Conservation (phyloP, 2,888 invertebrate species). For the Eupithecia exiguata region DNA sequence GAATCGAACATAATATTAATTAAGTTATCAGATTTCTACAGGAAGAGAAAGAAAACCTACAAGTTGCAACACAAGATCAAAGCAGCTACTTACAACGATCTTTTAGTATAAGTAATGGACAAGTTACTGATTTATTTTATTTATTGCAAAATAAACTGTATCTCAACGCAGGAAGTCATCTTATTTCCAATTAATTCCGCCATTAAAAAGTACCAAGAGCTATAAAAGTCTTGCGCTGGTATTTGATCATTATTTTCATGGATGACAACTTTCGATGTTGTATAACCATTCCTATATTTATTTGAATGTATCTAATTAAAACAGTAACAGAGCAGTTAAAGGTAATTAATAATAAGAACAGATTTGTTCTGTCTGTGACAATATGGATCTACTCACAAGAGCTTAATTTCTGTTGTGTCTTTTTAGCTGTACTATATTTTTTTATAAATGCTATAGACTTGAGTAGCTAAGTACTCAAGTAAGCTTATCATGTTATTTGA, state of each 20-base stretch:
- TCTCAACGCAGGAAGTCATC: conserved; percentile 50
- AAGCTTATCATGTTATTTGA: too few species aligned
- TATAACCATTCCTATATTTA: conserved; percentile 43
- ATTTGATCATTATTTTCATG: conserved; percentile 55
- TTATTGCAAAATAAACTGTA: conserved; percentile 23
- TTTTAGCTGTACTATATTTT: too few species aligned
- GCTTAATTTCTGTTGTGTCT: too few species aligned
- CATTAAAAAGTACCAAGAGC: conserved; percentile 54
- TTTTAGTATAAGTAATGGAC: neutral
- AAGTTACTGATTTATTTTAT: neutral
- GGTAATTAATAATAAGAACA: too few species aligned
- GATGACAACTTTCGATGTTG: conserved; percentile 66
- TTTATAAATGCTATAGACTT: too few species aligned
- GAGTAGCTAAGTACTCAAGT: too few species aligned
- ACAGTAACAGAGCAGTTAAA: neutral
- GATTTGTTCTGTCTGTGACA: too few species aligned
- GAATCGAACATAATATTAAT: neutral
- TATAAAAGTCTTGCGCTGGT: conserved; percentile 51
- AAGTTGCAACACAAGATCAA: neutral
- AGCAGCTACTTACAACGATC: neutral
- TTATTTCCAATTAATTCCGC: conserved; percentile 53
- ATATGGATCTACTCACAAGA: too few species aligned
- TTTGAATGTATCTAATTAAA: neutral
- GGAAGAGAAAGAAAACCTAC: neutral
- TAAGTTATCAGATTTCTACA: neutral